Conservation (phyloP, 1,140 invertebrate genomes). For the Metopolophium dirhodum region DNA sequence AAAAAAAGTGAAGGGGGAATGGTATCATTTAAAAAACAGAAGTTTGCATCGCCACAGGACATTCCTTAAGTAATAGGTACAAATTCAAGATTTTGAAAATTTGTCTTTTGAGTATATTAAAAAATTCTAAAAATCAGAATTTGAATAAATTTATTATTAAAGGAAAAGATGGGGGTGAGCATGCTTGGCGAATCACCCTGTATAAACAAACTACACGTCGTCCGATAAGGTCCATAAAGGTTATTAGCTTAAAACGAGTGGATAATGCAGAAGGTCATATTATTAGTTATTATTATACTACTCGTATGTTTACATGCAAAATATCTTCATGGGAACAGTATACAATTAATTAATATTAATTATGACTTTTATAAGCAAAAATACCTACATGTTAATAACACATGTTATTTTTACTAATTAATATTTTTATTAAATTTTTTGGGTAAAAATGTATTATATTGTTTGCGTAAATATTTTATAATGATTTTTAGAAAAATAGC, state of each 20-base stretch:
- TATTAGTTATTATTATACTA: not conserved
- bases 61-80: no score
- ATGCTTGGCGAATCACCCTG: no score
- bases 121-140: no score
- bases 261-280: not conserved
- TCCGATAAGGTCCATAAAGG: not conserved
- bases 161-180: no score
- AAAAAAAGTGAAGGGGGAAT: no score
- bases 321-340: not conserved
- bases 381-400: not conserved
- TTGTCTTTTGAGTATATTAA: no score
- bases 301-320: not conserved
- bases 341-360: no score
- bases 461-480: not conserved
- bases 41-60: no score
- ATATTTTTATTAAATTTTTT: not conserved
- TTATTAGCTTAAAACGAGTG: not conserved
- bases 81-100: no score
- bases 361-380: not conserved
- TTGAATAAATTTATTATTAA: no score
- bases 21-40: no score
- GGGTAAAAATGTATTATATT: not conserved
- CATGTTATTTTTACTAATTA: not conserved
- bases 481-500: not conserved
- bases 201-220: not conserved